Evolutionary conservation across 2,797 vertebrate species (phyloP).

Genomic region (Crocodylus rhombifer): DNA sequence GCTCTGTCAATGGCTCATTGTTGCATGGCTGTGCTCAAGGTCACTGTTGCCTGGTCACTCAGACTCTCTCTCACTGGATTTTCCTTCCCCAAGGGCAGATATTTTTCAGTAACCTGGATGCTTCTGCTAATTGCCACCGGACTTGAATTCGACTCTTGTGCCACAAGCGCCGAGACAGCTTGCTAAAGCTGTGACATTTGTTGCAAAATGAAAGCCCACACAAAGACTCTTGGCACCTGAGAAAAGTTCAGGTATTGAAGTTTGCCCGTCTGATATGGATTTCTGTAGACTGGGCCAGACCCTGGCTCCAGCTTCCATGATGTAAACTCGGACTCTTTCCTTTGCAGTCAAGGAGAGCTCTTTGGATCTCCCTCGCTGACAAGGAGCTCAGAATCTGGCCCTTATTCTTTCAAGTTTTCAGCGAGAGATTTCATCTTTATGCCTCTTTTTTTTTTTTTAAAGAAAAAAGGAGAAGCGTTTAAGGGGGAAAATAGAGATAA

Average conservation of each 20-base stretch:
- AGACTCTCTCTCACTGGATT: background rate
- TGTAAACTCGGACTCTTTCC: constrained; percentile 13
- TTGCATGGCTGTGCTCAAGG: rapidly evolving
- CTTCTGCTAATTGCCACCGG: background rate
- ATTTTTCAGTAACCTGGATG: background rate
- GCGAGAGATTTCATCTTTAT: constrained; percentile 48
- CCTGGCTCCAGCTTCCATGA: background rate
- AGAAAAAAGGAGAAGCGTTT: constrained; percentile 29
- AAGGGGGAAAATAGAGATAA: constrained; percentile 52
- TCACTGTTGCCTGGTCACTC: background rate
- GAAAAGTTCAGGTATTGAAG: background rate
- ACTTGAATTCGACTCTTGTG: background rate
- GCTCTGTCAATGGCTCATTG: background rate
- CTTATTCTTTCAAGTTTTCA: constrained; percentile 35
- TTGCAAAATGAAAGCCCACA: background rate
- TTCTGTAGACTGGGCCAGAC: background rate
- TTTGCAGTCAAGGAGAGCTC: constrained; percentile 5
- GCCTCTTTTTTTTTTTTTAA: background rate
- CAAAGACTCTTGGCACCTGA: rapidly evolving
- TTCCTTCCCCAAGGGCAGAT: background rate
- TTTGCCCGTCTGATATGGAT: background rate
- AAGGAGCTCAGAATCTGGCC: background rate
- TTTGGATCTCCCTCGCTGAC: background rate
- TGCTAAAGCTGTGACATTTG: background rate
- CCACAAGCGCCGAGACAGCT: background rate